Evolutionary conservation across 1,140 invertebrate genomes (phyloP).

Genomic region (Drosophila oshimai): DNA sequence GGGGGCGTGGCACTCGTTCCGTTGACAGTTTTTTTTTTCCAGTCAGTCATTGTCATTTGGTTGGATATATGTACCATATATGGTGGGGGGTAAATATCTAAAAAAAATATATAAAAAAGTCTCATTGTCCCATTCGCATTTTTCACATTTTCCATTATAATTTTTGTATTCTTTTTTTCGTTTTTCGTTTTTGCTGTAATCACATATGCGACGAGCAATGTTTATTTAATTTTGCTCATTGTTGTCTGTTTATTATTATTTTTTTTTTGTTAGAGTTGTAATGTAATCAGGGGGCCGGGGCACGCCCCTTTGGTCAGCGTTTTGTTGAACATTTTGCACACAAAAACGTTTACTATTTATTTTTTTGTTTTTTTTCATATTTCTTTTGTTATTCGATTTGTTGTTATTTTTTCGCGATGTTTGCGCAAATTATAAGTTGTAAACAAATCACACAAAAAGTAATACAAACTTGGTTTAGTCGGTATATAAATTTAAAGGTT

Average conservation of each 20-base stretch:
- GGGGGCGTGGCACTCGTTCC: slow-evolving; percentile 55
- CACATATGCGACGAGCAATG: slow-evolving; percentile 41
- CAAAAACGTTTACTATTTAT: slow-evolving; percentile 52
- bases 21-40: slow-evolving; percentile 55
- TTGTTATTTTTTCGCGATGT: slow-evolving; percentile 16
- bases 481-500: neutral
- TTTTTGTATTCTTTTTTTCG: slow-evolving; percentile 14
- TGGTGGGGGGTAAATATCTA: too few relatives aligned
- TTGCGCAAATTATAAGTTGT: slow-evolving; percentile 34
- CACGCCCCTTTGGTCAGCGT: slow-evolving; percentile 48
- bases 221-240: slow-evolving; percentile 49
- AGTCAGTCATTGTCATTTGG: slow-evolving; percentile 37
- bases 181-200: slow-evolving; percentile 52
- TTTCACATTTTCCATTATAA: slow-evolving; percentile 39
- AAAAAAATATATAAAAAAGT: slow-evolving; percentile 1
- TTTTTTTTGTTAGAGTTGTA: slow-evolving; percentile 10
- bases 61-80: slow-evolving; percentile 7
- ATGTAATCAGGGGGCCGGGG: slow-evolving; percentile 28
- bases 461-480: neutral
- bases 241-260: slow-evolving; percentile 26
- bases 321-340: slow-evolving; percentile 66
- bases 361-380: slow-evolving; percentile 2
- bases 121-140: slow-evolving; percentile 50
- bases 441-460: slow-evolving; percentile 24
- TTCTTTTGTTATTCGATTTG: slow-evolving; percentile 21